Evolutionary conservation across 1,140 invertebrate species (phyloP).

Genomic region (Proctacanthus coquilletti): DNA sequence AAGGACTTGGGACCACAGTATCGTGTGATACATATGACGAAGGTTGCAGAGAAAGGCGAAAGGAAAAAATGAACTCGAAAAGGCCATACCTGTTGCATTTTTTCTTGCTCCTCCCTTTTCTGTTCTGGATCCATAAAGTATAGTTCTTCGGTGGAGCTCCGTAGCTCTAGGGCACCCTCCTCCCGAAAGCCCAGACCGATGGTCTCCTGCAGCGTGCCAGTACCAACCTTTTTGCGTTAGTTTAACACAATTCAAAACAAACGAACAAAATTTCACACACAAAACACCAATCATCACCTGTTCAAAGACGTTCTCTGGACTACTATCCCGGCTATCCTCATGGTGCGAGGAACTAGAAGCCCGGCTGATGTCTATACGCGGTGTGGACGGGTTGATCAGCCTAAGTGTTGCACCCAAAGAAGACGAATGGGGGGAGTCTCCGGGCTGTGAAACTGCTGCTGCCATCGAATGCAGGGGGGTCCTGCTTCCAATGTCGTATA

Average conservation of each 20-base stretch:
- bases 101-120: constrained; percentile 31
- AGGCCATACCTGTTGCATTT: constrained; percentile 7
- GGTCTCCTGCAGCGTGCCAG: constrained; percentile 30
- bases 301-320: constrained; percentile 38
- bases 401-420: no score
- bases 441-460: no score
- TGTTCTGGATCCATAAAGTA: constrained; percentile 56
- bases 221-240: constrained; percentile 24
- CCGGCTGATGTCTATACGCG: constrained; percentile 71
- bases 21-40: no score
- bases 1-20: no score
- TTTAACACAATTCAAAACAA: constrained; percentile 5
- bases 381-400: constrained; percentile 58
- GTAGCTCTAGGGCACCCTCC: constrained; percentile 62
- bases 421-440: no score
- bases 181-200: constrained; percentile 47
- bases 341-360: constrained; percentile 75
- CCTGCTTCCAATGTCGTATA: no score
- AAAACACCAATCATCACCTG: constrained; percentile 16
- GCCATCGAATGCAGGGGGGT: no score
- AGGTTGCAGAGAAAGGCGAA: no score
- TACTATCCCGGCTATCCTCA: constrained; percentile 62
- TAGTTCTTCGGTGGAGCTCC: constrained; percentile 72
- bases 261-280: constrained; percentile 4
- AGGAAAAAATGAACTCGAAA: neutral